Conservation (phyloP, 2,797 vertebrate genomes). For the Xiphorhynchus erythropygius region DNA sequence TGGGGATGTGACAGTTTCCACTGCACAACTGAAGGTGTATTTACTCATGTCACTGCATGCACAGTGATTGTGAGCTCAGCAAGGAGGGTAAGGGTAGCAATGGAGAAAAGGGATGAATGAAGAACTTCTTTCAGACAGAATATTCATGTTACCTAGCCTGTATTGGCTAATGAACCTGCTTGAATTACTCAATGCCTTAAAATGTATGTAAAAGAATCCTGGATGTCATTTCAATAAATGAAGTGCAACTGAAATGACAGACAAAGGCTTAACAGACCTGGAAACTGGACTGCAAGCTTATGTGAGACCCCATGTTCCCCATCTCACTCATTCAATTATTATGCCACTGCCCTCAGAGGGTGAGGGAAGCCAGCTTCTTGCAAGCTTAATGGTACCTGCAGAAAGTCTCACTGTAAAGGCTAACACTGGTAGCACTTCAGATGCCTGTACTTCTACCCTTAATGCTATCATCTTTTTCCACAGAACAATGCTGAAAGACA, state of each 20-base stretch:
- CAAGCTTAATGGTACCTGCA: not conserved
- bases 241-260: not conserved
- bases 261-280: not conserved
- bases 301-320: not conserved
- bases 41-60: not conserved
- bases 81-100: not conserved
- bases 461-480: not conserved
- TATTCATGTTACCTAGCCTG: not conserved
- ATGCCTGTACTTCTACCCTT: not conserved
- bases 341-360: not conserved
- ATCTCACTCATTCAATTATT: not conserved
- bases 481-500: not conserved
- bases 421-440: not conserved
- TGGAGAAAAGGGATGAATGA: not conserved
- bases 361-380: not conserved
- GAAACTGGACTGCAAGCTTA: not conserved
- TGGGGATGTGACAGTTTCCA: rapidly evolving
- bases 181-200: not conserved
- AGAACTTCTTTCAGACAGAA: not conserved
- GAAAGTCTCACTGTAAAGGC: not conserved
- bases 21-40: not conserved
- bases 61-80: rapidly evolving
- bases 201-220: not conserved
- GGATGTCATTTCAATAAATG: not conserved
- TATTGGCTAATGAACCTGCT: not conserved